Evolutionary conservation across 2,113 vertebrate species (phyloP).

Genomic region (Aphelocoma coerulescens): DNA sequence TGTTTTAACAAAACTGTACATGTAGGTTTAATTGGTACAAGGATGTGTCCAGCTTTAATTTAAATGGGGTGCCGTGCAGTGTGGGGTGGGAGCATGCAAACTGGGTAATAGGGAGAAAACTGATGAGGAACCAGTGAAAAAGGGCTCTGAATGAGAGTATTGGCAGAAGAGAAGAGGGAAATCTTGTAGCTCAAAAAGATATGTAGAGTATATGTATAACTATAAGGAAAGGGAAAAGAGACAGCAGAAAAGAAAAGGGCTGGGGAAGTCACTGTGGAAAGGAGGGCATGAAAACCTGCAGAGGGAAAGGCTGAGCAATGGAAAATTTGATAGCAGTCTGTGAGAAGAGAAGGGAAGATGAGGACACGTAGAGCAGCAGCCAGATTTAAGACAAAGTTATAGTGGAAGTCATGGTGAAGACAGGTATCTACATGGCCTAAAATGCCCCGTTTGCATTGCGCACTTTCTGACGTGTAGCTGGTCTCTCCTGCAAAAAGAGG

Average conservation of each 20-base stretch:
- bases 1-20: background rate
- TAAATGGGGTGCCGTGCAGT: rapidly evolving
- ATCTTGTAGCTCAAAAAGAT: background rate
- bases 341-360: background rate
- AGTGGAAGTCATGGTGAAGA: background rate
- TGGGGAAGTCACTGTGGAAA: background rate
- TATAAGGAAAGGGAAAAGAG: background rate
- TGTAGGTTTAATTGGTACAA: background rate
- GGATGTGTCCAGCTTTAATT: background rate
- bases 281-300: background rate
- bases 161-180: background rate
- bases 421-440: background rate
- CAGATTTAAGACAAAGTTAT: background rate
- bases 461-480: background rate
- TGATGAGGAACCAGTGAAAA: background rate
- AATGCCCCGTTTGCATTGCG: rapidly evolving
- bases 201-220: background rate
- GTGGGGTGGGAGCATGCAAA: background rate
- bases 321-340: background rate
- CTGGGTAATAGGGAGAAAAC: background rate
- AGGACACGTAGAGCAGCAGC: background rate
- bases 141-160: background rate
- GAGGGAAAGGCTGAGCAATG: background rate
- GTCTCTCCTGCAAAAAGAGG: background rate
- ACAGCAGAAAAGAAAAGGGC: background rate